Evolutionary conservation across 92 coral and sea anemone genomes (phyloP).

Genomic region (Hydrozoanthus gracilis): DNA sequence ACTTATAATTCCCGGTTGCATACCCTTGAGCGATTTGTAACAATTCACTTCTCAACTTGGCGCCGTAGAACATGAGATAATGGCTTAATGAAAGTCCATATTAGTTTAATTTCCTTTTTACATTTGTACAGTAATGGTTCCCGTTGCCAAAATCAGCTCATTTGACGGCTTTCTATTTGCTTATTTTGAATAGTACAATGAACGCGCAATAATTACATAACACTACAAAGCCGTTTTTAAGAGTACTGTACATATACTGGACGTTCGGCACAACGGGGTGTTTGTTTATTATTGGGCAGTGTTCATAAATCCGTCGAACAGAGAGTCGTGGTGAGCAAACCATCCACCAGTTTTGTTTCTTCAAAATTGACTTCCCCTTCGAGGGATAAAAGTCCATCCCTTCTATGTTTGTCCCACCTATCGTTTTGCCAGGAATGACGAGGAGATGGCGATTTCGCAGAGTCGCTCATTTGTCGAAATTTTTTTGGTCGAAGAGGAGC

Average conservation of each 20-base stretch:
- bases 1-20: too few relatives aligned
- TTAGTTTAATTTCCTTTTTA: too few relatives aligned
- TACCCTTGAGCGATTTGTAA: too few relatives aligned
- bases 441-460: background rate
- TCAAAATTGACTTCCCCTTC: constrained; percentile 13
- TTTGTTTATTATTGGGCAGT: too few relatives aligned
- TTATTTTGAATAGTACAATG: too few relatives aligned
- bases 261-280: too few relatives aligned
- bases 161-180: too few relatives aligned
- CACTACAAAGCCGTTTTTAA: background rate
- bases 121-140: too few relatives aligned
- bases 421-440: constrained; percentile 44
- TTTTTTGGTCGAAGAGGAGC: background rate
- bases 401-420: constrained; percentile 14
- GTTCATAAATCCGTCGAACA: constrained; percentile 36
- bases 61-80: too few relatives aligned
- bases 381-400: constrained; percentile 17
- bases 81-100: too few relatives aligned
- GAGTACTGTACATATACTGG: background rate
- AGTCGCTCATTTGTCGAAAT: background rate
- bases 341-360: constrained; percentile 39
- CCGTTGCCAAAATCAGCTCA: too few relatives aligned
- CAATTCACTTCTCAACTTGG: too few relatives aligned
- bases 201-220: background rate
- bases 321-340: constrained; percentile 19